These are phyloP conservation scores for Asobara japonica DNA, from an alignment of 1,140 invertebrate genomes.

Conservation along the genomic window DNA sequence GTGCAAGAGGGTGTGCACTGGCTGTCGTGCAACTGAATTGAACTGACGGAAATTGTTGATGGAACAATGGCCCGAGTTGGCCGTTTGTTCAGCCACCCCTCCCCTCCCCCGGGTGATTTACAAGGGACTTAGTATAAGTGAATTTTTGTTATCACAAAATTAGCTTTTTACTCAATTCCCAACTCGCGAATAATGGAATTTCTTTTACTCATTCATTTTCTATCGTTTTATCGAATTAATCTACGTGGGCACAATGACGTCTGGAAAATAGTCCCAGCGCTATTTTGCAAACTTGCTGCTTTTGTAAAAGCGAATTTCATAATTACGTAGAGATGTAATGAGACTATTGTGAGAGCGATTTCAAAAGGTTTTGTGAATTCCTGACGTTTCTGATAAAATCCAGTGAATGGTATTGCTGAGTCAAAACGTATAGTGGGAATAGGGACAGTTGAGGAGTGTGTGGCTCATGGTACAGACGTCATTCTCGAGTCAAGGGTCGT, in stretches of 20 bases:
- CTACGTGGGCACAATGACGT: conserved; percentile 9
- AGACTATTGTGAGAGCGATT: conserved; percentile 50
- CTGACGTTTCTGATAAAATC: conserved; percentile 44
- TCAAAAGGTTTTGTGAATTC: conserved; percentile 39
- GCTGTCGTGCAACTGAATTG: neutral
- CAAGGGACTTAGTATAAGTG: neutral
- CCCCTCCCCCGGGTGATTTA: neutral
- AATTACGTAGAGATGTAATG: conserved; percentile 41
- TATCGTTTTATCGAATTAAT: conserved; percentile 1
- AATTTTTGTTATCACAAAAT: conserved; percentile 8
- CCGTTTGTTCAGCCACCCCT: neutral
- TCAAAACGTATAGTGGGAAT: conserved; percentile 43
- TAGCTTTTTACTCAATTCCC: neutral
- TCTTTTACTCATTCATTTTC: conserved; percentile 1
- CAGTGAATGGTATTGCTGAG: conserved; percentile 53
- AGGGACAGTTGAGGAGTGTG: neutral
- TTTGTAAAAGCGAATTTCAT: conserved; percentile 15
- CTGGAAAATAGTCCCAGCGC: neutral
- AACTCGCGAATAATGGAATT: neutral
- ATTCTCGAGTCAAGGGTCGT: conserved; percentile 44
- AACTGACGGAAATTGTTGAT: conserved; percentile 12
- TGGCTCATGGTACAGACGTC: conserved; percentile 34
- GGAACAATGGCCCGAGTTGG: neutral
- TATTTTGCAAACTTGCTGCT: neutral
- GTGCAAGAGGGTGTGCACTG: neutral